phyloP scores from a whole-genome alignment of 2,888 invertebrate genomes.

The Tineola bisselliella region DNA sequence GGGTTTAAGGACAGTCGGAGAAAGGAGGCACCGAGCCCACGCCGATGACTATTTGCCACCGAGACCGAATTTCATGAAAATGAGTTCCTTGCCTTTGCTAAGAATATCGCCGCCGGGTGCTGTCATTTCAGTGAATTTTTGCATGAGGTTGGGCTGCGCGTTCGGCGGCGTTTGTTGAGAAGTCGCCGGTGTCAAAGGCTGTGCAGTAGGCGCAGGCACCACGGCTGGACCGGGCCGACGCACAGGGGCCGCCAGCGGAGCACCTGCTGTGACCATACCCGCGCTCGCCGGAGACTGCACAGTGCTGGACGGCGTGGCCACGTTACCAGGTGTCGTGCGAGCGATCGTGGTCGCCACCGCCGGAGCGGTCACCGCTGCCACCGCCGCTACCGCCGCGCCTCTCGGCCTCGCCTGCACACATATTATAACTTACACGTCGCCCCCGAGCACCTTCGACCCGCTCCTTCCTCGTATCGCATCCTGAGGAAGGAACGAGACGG shows the following conservation, averaged over 20 bases:
- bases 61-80: slow-evolving; percentile 93
- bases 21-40: slow-evolving; percentile 33
- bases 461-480: neutral
- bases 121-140: slow-evolving; percentile 89
- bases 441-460: neutral
- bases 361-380: slow-evolving; percentile 39
- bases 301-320: slow-evolving; percentile 38
- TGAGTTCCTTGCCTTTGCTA: slow-evolving; percentile 92
- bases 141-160: slow-evolving; percentile 80
- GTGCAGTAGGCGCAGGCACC: slow-evolving; percentile 47
- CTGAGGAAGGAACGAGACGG: neutral
- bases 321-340: slow-evolving; percentile 72
- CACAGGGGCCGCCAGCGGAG: slow-evolving; percentile 37
- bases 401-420: slow-evolving; percentile 58
- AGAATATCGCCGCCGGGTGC: slow-evolving; percentile 90
- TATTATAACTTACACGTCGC: neutral
- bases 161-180: slow-evolving; percentile 46
- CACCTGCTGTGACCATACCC: slow-evolving; percentile 45
- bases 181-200: slow-evolving; percentile 50
- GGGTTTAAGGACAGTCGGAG: neutral
- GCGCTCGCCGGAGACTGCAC: slow-evolving; percentile 47
- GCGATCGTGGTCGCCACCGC: slow-evolving; percentile 61
- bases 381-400: slow-evolving; percentile 56
- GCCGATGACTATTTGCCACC: slow-evolving; percentile 73
- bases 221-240: slow-evolving; percentile 23